These are phyloP conservation scores for Luperina testacea DNA, from an alignment of 2,888 invertebrate genomes.

Conservation along the genomic window DNA sequence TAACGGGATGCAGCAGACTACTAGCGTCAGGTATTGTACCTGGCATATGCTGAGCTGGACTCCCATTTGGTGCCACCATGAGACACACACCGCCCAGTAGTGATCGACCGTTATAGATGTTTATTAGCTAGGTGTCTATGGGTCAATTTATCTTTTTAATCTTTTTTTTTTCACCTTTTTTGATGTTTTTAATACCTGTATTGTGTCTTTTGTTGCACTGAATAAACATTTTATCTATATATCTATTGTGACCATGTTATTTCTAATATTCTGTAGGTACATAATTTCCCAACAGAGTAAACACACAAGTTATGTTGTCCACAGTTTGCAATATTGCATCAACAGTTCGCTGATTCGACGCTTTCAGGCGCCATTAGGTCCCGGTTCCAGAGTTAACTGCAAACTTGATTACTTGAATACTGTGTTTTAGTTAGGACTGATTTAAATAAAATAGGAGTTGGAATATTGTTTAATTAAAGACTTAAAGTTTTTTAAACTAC, in stretches of 20 bases:
- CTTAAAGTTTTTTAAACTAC: background rate
- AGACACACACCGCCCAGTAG: too few relatives aligned
- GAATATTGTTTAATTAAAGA: background rate
- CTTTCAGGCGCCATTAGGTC: constrained; percentile 23
- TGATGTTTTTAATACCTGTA: too few relatives aligned
- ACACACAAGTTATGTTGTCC: constrained; percentile 4
- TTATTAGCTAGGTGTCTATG: too few relatives aligned
- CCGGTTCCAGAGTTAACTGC: constrained; percentile 4
- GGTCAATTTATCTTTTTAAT: too few relatives aligned
- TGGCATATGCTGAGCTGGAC: too few relatives aligned
- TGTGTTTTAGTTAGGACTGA: background rate
- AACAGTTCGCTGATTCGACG: constrained; percentile 6
- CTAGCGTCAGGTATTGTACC: too few relatives aligned
- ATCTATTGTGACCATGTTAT: background rate
- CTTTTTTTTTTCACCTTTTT: too few relatives aligned
- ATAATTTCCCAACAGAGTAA: background rate
- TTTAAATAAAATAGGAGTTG: constrained; percentile 11
- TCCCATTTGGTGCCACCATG: too few relatives aligned
- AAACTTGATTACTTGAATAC: constrained; percentile 18
- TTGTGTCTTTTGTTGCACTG: too few relatives aligned
- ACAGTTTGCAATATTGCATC: constrained; percentile 23
- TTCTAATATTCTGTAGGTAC: background rate
- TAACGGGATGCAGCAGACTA: too few relatives aligned
- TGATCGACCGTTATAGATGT: too few relatives aligned
- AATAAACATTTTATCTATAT: too few relatives aligned